Evolutionary conservation across 1,140 invertebrate species (phyloP), one percentile per base, ranked within the genome.

Genomic region (Asbolus verrucosus): DNA sequence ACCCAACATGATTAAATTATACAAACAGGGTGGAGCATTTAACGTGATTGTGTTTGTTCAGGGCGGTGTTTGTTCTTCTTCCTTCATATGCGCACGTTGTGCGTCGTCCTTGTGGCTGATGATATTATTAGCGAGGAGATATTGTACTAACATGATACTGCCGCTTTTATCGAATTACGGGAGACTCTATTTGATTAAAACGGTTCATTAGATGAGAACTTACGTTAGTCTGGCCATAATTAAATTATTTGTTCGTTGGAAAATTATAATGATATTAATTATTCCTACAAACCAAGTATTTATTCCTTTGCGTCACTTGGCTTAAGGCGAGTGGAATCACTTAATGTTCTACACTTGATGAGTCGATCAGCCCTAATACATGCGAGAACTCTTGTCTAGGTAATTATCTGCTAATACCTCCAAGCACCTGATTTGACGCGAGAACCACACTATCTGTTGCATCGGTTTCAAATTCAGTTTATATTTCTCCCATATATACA

Each of bases 181-280:
- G 19, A 54, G 46, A 54, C 46, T 54, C 46, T 54, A 54, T 54
- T 54, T 54, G 46, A 54, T 54, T 54, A 54, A 54, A 54, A 27
- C 46, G 43, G 46, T 54, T 54, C 21, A 54, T 54, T 54, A 54
- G 21, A 54, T 2, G 1, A 30, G 46, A 54, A 54, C 9, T 54
- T 54, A 54, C 46, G 21, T 11, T 27, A 21, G 46, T 24, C 11
- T 27, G 11, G 21, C 9, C 3, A 46, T 27, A 54, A 54, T 54
- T 54, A 11, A 27, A 27, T 54, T 21, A 19, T 13, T 18, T 50
- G 43, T 21, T 19, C 19, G 16, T 50, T 19, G 43, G 8, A 13
- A 50, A 50, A 50, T 50, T 50, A 50, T 50, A 50, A 21, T 18
- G 16, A 21, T n/a, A 50, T 50, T 50, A 50, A 21, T 50, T 50